phyloP scores from a whole-genome alignment of 1,140 invertebrate genomes.

The Octopus bimaculoides region DNA sequence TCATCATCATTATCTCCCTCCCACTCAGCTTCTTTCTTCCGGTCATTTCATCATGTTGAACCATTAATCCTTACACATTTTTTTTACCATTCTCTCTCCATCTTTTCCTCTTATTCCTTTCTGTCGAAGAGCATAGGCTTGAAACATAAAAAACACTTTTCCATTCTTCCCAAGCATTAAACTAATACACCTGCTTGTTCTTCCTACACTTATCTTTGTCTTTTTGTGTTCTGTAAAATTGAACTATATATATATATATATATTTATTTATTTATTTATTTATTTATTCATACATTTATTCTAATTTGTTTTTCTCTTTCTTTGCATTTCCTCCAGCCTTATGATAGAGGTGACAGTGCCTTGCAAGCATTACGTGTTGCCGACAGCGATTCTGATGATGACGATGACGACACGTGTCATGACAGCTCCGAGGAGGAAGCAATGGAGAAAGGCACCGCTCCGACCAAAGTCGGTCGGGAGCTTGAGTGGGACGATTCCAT shows the following conservation, averaged over 20 bases:
- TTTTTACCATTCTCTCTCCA: no score
- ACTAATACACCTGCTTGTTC: no score
- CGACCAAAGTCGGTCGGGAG: slow-evolving; percentile 56
- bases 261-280: neutral
- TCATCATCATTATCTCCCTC: no score
- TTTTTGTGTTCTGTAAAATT: no score
- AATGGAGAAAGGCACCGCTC: slow-evolving; percentile 48
- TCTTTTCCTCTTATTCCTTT: no score
- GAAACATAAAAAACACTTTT: no score
- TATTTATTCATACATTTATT: neutral
- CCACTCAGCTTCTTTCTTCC: no score
- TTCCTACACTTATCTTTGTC: no score
- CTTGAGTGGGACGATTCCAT: slow-evolving; percentile 70
- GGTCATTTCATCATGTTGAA: no score
- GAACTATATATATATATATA: neutral
- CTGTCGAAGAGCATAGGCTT: no score
- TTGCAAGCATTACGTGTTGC: slow-evolving; percentile 43
- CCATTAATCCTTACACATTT: no score
- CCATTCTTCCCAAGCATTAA: no score
- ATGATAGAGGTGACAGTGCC: slow-evolving; percentile 54
- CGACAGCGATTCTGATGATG: slow-evolving; percentile 53
- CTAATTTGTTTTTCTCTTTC: neutral
- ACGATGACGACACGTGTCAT: slow-evolving; percentile 57
- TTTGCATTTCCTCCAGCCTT: slow-evolving; percentile 44
- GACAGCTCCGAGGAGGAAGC: slow-evolving; percentile 64